A percentile compares a stretch with the other conserved stretches of the same genome.
Evolutionary conservation across 2,797 vertebrate species (phyloP).

Genomic region (Myioborus miniatus): DNA sequence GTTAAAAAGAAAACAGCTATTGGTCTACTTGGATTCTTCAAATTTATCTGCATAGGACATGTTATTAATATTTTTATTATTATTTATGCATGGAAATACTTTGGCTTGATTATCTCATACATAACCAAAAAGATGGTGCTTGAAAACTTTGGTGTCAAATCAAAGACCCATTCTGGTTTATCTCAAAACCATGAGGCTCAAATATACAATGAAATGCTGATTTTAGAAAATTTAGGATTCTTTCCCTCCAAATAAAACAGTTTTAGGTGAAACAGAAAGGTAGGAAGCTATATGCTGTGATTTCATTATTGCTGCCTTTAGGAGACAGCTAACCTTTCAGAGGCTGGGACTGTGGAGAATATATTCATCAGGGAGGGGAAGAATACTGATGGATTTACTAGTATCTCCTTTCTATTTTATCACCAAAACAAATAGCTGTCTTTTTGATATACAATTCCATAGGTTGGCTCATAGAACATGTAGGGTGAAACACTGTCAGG

Average conservation of each 20-base stretch:
- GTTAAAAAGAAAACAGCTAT: background rate
- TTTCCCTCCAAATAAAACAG: background rate
- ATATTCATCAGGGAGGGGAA: conserved; percentile 1
- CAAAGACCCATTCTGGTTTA: background rate
- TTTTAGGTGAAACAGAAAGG: background rate
- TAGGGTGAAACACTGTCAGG: background rate
- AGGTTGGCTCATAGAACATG: background rate
- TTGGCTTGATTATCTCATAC: background rate
- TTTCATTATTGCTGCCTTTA: background rate
- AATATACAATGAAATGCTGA: background rate
- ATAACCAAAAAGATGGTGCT: background rate
- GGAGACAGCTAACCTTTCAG: background rate
- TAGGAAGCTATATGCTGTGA: background rate
- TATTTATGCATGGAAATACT: background rate
- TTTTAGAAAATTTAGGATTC: background rate
- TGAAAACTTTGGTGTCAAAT: background rate
- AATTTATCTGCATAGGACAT: background rate
- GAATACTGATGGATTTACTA: conserved; percentile 26
- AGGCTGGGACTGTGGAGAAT: background rate
- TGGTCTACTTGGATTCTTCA: background rate
- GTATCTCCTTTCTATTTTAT: conserved; percentile 32
- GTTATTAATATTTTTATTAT: background rate
- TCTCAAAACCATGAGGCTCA: background rate
- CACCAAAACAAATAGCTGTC: conserved; percentile 53
- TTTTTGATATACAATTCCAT: conserved; percentile 28